These are phyloP conservation scores for Cheilinus undulatus DNA, from an alignment of 2,113 vertebrate species.

Conservation along the genomic window DNA sequence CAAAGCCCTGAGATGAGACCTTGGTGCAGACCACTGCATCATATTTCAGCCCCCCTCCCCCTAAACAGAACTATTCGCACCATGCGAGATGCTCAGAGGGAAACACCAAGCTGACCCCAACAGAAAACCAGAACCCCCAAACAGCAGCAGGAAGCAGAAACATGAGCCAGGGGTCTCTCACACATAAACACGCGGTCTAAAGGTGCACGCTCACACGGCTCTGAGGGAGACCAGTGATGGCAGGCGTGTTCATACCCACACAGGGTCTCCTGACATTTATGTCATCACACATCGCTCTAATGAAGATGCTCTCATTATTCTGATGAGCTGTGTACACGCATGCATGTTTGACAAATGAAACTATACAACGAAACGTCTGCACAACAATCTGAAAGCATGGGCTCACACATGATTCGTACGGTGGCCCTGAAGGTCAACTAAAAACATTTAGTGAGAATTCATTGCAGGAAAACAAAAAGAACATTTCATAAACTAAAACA, in stretches of 20 bases:
- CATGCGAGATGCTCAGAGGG: conserved; percentile 57
- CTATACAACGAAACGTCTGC: too few species aligned
- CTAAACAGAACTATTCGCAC: conserved; percentile 26
- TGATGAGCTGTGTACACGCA: conserved; percentile 6
- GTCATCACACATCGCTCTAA: conserved; percentile 23
- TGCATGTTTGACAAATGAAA: too few species aligned
- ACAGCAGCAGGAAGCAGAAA: conserved; percentile 56
- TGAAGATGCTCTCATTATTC: conserved; percentile 18
- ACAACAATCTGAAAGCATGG: too few species aligned
- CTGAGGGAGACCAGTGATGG: too few species aligned
- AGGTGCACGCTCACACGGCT: background rate
- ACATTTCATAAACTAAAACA: too few species aligned
- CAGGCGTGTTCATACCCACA: too few species aligned
- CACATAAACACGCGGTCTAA: background rate
- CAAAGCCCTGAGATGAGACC: conserved; percentile 47
- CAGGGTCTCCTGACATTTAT: too few species aligned
- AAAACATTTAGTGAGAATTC: too few species aligned
- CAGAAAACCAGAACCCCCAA: conserved; percentile 31
- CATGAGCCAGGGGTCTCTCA: conserved; percentile 36
- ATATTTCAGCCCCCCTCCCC: conserved; percentile 40
- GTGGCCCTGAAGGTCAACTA: too few species aligned
- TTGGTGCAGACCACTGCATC: conserved; percentile 49
- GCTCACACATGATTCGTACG: too few species aligned
- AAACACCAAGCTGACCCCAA: conserved; percentile 58
- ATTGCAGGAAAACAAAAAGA: too few species aligned